phyloP scores from a whole-genome alignment of 2,888 invertebrate species.

The Coelopa pilipes region DNA sequence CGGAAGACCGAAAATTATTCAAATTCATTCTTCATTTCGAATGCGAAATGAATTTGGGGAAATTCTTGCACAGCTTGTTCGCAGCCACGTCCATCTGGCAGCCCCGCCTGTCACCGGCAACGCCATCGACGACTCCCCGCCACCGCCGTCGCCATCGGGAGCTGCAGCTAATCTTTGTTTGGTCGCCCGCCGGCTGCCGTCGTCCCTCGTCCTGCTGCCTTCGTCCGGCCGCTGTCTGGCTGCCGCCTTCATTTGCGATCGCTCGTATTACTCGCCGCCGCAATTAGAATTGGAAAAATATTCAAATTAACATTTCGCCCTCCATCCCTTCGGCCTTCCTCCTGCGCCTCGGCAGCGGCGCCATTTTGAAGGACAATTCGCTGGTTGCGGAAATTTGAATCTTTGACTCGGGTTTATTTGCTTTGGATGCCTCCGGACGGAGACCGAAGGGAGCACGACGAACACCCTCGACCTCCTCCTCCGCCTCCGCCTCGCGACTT shows the following conservation, averaged over 20 bases:
- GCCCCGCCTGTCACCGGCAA: not conserved
- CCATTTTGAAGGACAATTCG: conserved; percentile 6
- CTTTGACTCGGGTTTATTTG: conserved; percentile 28
- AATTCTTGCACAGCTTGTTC: conserved; percentile 34
- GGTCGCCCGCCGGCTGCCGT: conserved; percentile 22
- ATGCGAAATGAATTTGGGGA: conserved; percentile 39
- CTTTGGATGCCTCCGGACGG: not conserved
- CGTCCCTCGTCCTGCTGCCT: conserved; percentile 24
- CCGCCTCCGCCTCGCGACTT: not conserved
- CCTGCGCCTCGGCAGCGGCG: no score
- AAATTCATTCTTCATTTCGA: conserved; percentile 48
- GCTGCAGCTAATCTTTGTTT: conserved; percentile 25
- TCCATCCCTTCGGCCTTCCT: not conserved
- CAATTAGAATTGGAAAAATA: conserved; percentile 56
- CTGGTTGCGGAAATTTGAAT: conserved; percentile 21
- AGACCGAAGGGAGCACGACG: no score
- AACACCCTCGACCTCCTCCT: no score
- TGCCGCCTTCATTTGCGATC: conserved; percentile 40
- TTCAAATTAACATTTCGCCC: conserved; percentile 48
- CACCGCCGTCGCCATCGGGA: not conserved
- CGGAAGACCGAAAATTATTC: conserved; percentile 44
- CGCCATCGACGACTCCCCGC: not conserved
- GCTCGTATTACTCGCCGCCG: conserved; percentile 53
- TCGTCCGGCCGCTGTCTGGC: conserved; percentile 20
- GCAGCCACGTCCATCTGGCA: conserved; percentile 24